Evolutionary conservation across 2,888 invertebrate genomes (phyloP).

Genomic region (Calameuta filiformis): DNA sequence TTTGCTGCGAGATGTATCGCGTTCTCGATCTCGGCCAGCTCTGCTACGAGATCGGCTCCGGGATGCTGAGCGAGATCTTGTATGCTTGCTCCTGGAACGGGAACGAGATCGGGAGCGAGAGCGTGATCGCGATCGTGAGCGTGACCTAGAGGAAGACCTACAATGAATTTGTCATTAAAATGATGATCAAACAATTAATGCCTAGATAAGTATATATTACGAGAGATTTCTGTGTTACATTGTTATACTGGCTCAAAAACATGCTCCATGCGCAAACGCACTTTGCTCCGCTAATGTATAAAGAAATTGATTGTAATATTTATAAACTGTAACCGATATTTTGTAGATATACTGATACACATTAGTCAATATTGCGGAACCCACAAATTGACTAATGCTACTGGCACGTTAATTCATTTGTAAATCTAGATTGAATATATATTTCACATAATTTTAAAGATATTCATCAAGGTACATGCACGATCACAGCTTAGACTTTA

Average conservation of each 20-base stretch:
- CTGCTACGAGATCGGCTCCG: conserved; percentile 72
- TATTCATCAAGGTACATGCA: background rate
- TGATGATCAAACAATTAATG: conserved; percentile 14
- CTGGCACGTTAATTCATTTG: background rate
- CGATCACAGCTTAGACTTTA: background rate
- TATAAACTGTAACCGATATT: background rate
- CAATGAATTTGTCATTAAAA: conserved; percentile 26
- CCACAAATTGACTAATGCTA: background rate
- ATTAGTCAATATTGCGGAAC: background rate
- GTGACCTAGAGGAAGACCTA: conserved; percentile 60
- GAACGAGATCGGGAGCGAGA: conserved; percentile 67
- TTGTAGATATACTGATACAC: background rate
- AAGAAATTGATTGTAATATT: background rate
- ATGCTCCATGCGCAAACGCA: background rate
- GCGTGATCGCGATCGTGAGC: conserved; percentile 62
- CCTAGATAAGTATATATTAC: conserved; percentile 7
- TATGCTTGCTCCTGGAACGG: conserved; percentile 66
- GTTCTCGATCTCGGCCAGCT: conserved; percentile 38
- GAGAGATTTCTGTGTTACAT: conserved; percentile 4
- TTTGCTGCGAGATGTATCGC: conserved; percentile 54
- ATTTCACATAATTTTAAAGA: background rate
- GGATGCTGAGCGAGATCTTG: conserved; percentile 73
- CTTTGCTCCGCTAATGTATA: background rate
- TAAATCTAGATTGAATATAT: background rate
- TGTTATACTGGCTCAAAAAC: conserved; percentile 2